Base-by-base conservation (phyloP, 2,113 vertebrate species). In the Willisornis vidua region DNA sequence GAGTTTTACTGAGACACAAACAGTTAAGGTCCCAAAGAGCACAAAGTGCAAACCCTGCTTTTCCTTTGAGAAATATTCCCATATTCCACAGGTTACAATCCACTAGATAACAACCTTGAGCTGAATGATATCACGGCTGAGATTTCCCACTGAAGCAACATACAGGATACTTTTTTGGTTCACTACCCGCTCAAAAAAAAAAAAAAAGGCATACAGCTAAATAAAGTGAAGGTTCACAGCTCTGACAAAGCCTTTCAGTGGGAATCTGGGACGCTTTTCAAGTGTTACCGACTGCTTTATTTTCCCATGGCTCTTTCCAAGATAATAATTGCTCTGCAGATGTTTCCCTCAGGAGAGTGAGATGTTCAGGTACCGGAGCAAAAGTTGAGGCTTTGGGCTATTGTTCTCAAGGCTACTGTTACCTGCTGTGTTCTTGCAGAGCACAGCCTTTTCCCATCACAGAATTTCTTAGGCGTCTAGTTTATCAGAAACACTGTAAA, bases 241-340 rank as follows among this genome's bases (percentile, higher is more conserved):
- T 95, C 93, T 90, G 93, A 96, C 93, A 96, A 94, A 96, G 89
- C 86, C 92, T 96, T 97, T 96, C 96, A 94, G 92, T 96, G 90
- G 96, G 80, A 96, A 95, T 93, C 96, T 96, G 96, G 96, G 96
- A 96, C 17, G 88, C 92, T 96, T 97, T 96, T 97, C 96, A 97
- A 97, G 94, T 95, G 95, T 97, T 97, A 96, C 96, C 17, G 45
- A 97, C 94, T 93, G 90, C 92, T 95, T 96, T 95, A 96, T 97
- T 96, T 97, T 97, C 96, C 96, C 96, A 96, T 97, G 96, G 88
- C 89, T 97, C 94, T 95, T 97, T 97, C 96, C 96, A 97, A 97
- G 96, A 96, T 92, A 96, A 95, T 97, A 96, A 96, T 96, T 96
- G 96, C 90, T 96, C 83, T 4, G 10, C 96, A 96, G 96, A 96